A percentile compares a stretch with the other conserved stretches of the same genome.
Evolutionary conservation across 2,888 invertebrate genomes (phyloP).

Genomic region (Hoplodrina ambigua): DNA sequence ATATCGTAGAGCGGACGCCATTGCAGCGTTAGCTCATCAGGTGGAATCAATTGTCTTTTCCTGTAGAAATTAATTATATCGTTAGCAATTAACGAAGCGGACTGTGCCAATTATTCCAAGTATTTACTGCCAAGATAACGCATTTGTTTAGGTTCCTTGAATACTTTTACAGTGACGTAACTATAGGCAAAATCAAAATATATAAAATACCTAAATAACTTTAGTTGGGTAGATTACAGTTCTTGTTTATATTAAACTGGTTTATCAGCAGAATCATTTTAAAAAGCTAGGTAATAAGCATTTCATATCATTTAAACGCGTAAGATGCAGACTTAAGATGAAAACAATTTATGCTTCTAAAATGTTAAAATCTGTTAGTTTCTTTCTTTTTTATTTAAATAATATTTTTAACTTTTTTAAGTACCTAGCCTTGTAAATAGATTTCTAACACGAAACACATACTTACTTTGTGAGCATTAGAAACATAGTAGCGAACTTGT

Average conservation of each 20-base stretch:
- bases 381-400: too few relatives aligned
- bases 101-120: constrained; percentile 50
- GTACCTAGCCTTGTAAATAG: too few relatives aligned
- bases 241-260: too few relatives aligned
- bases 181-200: constrained; percentile 8
- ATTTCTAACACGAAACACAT: background rate
- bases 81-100: constrained; percentile 37
- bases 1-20: constrained; percentile 96
- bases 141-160: constrained; percentile 17
- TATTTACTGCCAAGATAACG: constrained; percentile 52
- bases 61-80: constrained; percentile 83
- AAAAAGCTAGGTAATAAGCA: too few relatives aligned
- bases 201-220: background rate
- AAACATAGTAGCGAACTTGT: constrained; percentile 93
- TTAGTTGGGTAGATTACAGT: background rate
- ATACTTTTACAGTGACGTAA: background rate
- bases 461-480: constrained; percentile 93
- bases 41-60: constrained; percentile 93
- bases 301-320: too few relatives aligned
- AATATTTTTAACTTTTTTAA: too few relatives aligned
- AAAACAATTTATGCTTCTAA: too few relatives aligned
- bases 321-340: too few relatives aligned
- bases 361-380: too few relatives aligned
- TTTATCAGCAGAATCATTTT: too few relatives aligned
- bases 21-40: constrained; percentile 94